Conservation (phyloP, 2,113 vertebrate species). For the Pomatorhinus ruficollis region DNA sequence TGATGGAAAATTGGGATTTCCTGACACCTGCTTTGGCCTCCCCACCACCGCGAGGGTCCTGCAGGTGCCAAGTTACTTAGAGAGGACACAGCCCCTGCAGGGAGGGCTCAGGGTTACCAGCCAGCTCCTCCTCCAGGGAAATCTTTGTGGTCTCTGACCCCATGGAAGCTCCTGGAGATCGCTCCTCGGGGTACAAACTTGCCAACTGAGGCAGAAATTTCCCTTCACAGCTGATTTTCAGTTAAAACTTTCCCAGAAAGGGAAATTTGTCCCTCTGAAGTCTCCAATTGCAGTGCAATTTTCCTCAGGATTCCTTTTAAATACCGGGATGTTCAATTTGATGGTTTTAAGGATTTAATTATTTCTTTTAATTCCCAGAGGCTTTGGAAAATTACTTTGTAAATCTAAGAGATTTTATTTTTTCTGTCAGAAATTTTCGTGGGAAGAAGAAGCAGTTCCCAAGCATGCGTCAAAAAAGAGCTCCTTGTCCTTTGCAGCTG, state of each 20-base stretch:
- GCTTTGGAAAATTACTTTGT: not conserved
- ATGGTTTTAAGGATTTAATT: accelerated
- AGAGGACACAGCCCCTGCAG: not conserved
- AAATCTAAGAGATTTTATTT: not conserved
- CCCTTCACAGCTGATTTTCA: not conserved
- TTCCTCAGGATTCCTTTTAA: not conserved
- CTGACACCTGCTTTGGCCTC: not conserved
- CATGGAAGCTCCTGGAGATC: not conserved
- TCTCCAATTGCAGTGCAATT: not conserved
- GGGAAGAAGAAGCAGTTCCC: not conserved
- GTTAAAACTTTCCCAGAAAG: not conserved
- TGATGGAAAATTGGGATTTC: not conserved
- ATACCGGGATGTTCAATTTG: not conserved
- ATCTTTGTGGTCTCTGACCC: not conserved
- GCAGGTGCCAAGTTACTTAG: not conserved
- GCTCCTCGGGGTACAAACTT: not conserved
- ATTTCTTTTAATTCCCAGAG: not conserved
- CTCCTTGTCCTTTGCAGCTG: not conserved
- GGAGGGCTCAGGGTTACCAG: not conserved
- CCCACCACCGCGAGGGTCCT: accelerated
- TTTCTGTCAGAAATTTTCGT: not conserved
- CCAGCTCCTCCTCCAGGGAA: not conserved
- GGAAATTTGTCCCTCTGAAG: not conserved
- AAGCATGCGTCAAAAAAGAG: not conserved
- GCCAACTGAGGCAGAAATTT: not conserved